Percentiles rank a stretch among this genome's conserved stretches.
Evolutionary conservation across 2,113 vertebrate genomes (phyloP).

Genomic region (Carettochelys insculpta): DNA sequence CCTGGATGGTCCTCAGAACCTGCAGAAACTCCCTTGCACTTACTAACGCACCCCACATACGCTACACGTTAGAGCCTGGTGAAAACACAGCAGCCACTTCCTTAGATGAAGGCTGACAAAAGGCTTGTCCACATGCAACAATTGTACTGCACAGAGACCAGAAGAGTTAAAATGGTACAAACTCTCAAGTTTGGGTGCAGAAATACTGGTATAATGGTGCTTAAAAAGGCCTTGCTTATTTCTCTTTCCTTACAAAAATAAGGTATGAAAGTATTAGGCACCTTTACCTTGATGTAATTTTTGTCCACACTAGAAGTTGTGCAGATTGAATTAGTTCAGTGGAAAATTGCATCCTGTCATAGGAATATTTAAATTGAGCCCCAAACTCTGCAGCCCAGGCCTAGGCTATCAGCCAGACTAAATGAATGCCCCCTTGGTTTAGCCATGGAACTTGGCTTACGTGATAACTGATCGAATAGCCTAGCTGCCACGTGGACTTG

Average conservation of each 20-base stretch:
- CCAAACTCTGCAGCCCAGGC: not conserved
- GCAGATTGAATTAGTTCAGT: not conserved
- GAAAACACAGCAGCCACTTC: not conserved
- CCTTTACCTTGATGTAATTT: fast-evolving
- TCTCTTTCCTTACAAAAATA: not conserved
- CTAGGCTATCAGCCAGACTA: not conserved
- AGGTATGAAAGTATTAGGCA: fast-evolving
- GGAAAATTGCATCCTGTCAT: not conserved
- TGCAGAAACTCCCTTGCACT: not conserved
- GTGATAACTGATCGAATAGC: not conserved
- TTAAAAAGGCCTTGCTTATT: not conserved
- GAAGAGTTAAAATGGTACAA: not conserved
- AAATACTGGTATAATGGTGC: not conserved
- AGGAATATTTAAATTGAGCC: not conserved
- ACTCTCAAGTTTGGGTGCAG: not conserved
- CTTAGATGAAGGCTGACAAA: not conserved
- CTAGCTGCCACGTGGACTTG: not conserved
- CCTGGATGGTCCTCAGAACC: not conserved
- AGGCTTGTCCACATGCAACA: fast-evolving
- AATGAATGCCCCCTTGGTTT: not conserved
- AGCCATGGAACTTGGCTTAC: not conserved
- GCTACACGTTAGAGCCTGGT: not conserved
- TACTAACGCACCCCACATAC: fast-evolving
- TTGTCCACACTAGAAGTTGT: not conserved
- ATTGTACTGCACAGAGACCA: not conserved